A percentile compares a stretch with the other conserved stretches of the same genome.
phyloP scores from a whole-genome alignment of 64 coral and sea anemone genomes.

The Montipora capricornis region DNA sequence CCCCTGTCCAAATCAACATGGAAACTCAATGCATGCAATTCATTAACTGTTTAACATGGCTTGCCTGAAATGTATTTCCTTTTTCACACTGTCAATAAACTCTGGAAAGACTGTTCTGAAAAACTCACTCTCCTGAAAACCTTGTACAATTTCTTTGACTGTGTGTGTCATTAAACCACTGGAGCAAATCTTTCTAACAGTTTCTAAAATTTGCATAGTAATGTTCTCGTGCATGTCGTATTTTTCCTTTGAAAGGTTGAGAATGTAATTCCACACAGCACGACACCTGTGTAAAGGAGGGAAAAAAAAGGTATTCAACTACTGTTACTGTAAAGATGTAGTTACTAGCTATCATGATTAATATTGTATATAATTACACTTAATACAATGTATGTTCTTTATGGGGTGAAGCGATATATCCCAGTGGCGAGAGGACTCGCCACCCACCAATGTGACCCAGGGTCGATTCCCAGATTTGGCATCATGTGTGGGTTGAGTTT shows the following conservation, averaged over 20 bases:
- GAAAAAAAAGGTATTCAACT: no score
- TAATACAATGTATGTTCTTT: no score
- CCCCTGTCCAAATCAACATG: no score
- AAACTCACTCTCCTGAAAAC: constrained; percentile 26
- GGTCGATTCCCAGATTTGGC: no score
- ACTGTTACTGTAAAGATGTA: background rate
- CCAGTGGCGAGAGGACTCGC: no score
- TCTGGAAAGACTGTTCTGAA: constrained; percentile 22
- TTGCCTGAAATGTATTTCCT: background rate
- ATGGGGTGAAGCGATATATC: no score
- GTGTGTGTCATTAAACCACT: constrained; percentile 12
- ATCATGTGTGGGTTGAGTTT: no score
- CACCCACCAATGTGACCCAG: no score
- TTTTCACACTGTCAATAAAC: background rate
- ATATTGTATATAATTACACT: no score
- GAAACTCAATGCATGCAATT: no score
- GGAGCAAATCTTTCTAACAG: constrained; percentile 11
- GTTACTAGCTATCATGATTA: no score
- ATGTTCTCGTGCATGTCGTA: background rate
- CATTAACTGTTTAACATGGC: background rate
- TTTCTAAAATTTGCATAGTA: constrained; percentile 5
- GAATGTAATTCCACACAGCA: constrained; percentile 54
- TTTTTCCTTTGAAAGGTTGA: constrained; percentile 8
- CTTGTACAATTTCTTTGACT: constrained; percentile 16
- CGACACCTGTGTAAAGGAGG: background rate